Base-by-base conservation (phyloP, 2,888 invertebrate genomes). In the Calliphora vomitoria region DNA sequence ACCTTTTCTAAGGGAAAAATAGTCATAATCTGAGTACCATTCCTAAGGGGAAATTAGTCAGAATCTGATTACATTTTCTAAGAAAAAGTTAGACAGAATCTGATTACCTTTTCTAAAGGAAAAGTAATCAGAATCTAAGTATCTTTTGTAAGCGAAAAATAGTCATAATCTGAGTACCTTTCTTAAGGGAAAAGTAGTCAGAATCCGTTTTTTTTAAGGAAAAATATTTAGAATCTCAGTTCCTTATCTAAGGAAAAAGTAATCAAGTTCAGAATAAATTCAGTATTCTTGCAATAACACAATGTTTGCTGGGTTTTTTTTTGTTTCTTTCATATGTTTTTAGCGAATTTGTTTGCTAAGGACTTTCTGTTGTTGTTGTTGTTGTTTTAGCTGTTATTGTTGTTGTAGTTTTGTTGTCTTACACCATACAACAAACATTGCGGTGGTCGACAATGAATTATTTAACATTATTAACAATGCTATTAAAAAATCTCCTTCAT, bases 371-470 rank as follows among this genome's bases (percentile, higher is more conserved):
- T 44, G 20, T 47, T 58, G 47, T 80, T 62, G 1, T 25, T n/a
- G n/a, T n/a, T n/a, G n/a, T n/a, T n/a, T n/a, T n/a, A n/a, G 55
- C 25, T 60, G 31, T 55, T 44, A 25, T 55, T 50, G 13, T 76
- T 81, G 85, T 66, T 75, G 76, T 71, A 75, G 55, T 68, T 71
- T 74, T 47, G 72, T 72, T 82, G 71, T 69, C 55, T 71, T 79
- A 64, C 78, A 76, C 75, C 75, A 62, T 60, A 38, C 75, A 80
- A 79, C 71, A 87, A 87, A 86, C 85, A 66, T 81, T 75, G 81
- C 78, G 89, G 88, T 88, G 89, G 89, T 89, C 89, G 82, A 53
- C 72, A 89, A 86, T 88, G 89, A 89, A 89, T 88, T 89, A 89
- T 87, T 88, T 89, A 84, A 89, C 88, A 89, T 89, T 89, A 88